These are phyloP conservation scores for Thalpophila matura DNA, from an alignment of 2,888 invertebrate species.

Conservation along the genomic window DNA sequence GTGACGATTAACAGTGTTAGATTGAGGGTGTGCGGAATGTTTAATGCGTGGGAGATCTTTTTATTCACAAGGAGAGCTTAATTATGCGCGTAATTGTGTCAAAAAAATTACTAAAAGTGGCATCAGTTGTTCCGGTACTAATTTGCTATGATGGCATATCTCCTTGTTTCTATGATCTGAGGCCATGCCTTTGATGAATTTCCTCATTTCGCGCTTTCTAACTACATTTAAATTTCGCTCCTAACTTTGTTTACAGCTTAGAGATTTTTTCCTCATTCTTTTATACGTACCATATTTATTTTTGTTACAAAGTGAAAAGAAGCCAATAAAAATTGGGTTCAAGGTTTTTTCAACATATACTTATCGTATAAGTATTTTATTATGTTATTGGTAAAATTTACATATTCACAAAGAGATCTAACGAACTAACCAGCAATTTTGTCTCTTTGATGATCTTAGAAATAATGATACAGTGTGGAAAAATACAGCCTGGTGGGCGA, in stretches of 20 bases:
- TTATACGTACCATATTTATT: background rate
- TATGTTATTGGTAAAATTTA: background rate
- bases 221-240: slow-evolving; percentile 6
- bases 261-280: slow-evolving; percentile 6
- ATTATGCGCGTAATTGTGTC: too few species aligned
- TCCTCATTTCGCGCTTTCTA: slow-evolving; percentile 14
- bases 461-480: too few species aligned
- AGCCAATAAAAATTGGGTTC: background rate
- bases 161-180: too few species aligned
- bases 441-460: background rate
- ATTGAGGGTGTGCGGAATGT: too few species aligned
- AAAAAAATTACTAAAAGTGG: too few species aligned
- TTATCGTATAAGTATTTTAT: background rate
- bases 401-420: background rate
- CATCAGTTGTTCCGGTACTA: too few species aligned
- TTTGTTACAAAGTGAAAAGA: background rate
- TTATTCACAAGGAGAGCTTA: too few species aligned
- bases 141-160: too few species aligned
- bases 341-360: background rate
- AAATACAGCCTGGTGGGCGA: too few species aligned
- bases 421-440: background rate
- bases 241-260: background rate
- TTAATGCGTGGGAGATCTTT: too few species aligned
- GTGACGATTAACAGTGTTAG: too few species aligned
- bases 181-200: slow-evolving; percentile 56